Evolutionary conservation across 2,888 invertebrate species (phyloP).

Genomic region (Serrognathus titanus): DNA sequence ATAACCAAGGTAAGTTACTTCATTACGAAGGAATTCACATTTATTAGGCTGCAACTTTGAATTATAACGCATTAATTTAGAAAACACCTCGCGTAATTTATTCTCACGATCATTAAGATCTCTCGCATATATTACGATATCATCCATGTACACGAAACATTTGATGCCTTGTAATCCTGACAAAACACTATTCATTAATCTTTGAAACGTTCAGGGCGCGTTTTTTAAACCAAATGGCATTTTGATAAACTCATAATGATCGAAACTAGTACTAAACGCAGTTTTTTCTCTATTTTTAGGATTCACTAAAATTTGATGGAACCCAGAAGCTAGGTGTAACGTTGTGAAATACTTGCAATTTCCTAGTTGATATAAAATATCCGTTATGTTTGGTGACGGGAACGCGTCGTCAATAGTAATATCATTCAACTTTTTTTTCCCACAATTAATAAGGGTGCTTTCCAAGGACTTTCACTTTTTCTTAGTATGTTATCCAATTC

Average conservation of each 20-base stretch:
- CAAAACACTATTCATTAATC: slow-evolving; percentile 26
- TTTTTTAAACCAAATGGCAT: slow-evolving; percentile 34
- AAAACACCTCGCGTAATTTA: slow-evolving; percentile 20
- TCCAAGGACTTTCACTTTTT: too few species aligned
- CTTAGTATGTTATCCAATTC: too few species aligned
- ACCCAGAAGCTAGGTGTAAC: too few species aligned
- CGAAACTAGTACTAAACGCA: slow-evolving; percentile 30
- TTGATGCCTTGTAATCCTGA: slow-evolving; percentile 15
- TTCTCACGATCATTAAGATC: slow-evolving; percentile 19
- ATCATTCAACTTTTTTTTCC: too few species aligned
- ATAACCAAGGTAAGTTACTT: slow-evolving; percentile 36
- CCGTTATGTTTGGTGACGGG: too few species aligned
- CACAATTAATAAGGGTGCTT: too few species aligned
- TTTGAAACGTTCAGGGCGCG: slow-evolving; percentile 29
- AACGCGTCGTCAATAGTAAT: too few species aligned
- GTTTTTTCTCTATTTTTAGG: slow-evolving; percentile 31
- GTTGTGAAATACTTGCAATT: neutral
- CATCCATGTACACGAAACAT: slow-evolving; percentile 27
- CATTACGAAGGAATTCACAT: slow-evolving; percentile 22
- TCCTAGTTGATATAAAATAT: slow-evolving; percentile 38
- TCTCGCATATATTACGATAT: slow-evolving; percentile 23
- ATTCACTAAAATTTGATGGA: slow-evolving; percentile 14
- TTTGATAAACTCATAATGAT: slow-evolving; percentile 28
- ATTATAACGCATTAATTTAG: slow-evolving; percentile 15
- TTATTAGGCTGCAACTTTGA: slow-evolving; percentile 23